Conservation (phyloP, 2,113 vertebrate genomes). For the Nyctibius bracteatus region DNA sequence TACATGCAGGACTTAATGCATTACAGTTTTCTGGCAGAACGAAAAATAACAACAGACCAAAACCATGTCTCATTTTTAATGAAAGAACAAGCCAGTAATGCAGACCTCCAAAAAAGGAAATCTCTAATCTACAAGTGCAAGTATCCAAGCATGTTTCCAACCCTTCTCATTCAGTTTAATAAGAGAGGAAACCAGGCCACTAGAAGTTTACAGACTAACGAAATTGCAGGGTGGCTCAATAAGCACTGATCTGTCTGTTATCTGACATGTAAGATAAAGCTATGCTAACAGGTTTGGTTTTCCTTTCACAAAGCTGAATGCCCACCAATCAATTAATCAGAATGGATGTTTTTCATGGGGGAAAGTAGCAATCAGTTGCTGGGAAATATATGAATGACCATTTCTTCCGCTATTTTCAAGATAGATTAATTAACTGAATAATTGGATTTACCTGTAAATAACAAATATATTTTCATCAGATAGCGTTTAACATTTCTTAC, state of each 20-base stretch:
- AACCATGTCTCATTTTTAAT: conserved; percentile 5
- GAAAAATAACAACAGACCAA: conserved; percentile 25
- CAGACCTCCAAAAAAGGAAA: conserved; percentile 38
- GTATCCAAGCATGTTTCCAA: neutral
- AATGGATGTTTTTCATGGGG: neutral
- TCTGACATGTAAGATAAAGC: neutral
- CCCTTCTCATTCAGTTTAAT: conserved; percentile 2
- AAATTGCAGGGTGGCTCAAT: conserved; percentile 49
- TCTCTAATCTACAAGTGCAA: conserved; percentile 18
- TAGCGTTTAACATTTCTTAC: conserved; percentile 36
- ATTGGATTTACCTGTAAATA: conserved; percentile 65
- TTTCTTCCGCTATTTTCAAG: conserved; percentile 22
- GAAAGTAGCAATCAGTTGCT: neutral
- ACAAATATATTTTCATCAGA: conserved; percentile 35
- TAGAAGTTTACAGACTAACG: conserved; percentile 67
- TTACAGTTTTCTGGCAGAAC: conserved; percentile 41
- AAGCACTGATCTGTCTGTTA: conserved; percentile 35
- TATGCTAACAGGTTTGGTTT: neutral
- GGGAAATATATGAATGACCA: neutral
- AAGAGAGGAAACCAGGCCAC: conserved; percentile 60
- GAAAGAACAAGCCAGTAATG: neutral
- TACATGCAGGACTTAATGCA: neutral
- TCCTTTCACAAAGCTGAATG: neutral
- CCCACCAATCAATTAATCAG: neutral
- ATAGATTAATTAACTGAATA: conserved; percentile 31